Percentiles rank a stretch among this genome's conserved stretches.
phyloP scores from a whole-genome alignment of 2,797 vertebrate species.

The Sphaeramia orbicularis region DNA sequence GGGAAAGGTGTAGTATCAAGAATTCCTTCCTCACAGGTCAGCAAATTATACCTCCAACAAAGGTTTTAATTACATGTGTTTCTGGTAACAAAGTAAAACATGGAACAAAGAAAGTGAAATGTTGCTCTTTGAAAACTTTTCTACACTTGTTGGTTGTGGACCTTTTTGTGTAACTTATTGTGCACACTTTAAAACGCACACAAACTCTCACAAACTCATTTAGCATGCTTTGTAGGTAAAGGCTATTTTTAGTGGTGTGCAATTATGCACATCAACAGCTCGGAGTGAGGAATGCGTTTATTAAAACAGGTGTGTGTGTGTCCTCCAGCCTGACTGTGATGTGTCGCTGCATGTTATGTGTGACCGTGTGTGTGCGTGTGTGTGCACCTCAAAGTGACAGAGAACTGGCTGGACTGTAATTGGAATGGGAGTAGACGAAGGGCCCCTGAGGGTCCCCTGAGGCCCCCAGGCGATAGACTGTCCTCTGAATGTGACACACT shows the following conservation, averaged over 20 bases:
- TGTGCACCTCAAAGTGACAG: slow-evolving; percentile 5
- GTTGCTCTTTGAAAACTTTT: background rate
- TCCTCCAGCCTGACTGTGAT: slow-evolving; percentile 29
- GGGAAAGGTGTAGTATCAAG: slow-evolving; percentile 17
- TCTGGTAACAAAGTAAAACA: background rate
- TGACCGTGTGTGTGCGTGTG: slow-evolving; percentile 14
- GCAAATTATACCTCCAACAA: background rate
- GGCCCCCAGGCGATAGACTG: slow-evolving; percentile 61
- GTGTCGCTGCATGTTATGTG: slow-evolving; percentile 13
- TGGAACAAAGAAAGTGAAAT: slow-evolving; percentile 1
- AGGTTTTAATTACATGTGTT: slow-evolving; percentile 2
- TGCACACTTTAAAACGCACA: slow-evolving; percentile 15
- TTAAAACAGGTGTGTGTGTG: slow-evolving; percentile 48
- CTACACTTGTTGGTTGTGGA: too few relatives aligned
- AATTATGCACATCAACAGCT: slow-evolving; percentile 58
- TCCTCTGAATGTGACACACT: slow-evolving; percentile 63
- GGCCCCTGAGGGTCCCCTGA: slow-evolving; percentile 60
- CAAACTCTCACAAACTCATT: slow-evolving; percentile 16
- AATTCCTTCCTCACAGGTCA: background rate
- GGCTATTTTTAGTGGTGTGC: slow-evolving; percentile 53
- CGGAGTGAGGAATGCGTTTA: slow-evolving; percentile 29
- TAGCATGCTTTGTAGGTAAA: slow-evolving; percentile 20
- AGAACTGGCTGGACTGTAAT: slow-evolving; percentile 63
- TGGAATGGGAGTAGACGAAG: slow-evolving; percentile 68
- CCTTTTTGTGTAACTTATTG: background rate